Percentiles rank a stretch among this genome's conserved stretches.
Conservation (phyloP, 2,888 invertebrate species). For the Drosophila niveifrons region DNA sequence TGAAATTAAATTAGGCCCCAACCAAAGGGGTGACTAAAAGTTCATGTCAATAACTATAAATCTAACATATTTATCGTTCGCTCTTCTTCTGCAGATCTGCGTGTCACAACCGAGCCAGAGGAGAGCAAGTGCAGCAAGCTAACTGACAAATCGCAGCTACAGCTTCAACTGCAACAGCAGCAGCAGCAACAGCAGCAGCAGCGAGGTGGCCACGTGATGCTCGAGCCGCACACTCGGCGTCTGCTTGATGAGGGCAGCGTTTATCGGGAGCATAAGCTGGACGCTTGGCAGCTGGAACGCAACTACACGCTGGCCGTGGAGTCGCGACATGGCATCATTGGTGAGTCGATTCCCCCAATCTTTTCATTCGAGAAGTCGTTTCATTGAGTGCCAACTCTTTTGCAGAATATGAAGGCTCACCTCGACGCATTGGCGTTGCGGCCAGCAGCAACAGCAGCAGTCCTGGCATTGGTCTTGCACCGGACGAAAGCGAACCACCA, state of each 20-base stretch:
- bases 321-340: conserved; percentile 82
- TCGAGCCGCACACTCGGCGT: conserved; percentile 44
- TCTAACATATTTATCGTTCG: background rate
- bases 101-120: conserved; percentile 80
- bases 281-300: conserved; percentile 78
- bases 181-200: conserved; percentile 31
- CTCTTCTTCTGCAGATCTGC: too few relatives aligned
- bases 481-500: conserved; percentile 67
- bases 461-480: conserved; percentile 29
- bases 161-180: conserved; percentile 9
- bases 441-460: conserved; percentile 50
- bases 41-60: too few relatives aligned
- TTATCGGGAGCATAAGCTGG: conserved; percentile 66
- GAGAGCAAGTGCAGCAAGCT: conserved; percentile 37
- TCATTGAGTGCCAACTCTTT: background rate
- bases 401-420: conserved; percentile 69
- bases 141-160: conserved; percentile 13
- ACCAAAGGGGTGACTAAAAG: too few relatives aligned
- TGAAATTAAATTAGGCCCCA: too few relatives aligned
- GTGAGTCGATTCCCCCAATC: conserved; percentile 49
- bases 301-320: conserved; percentile 82
- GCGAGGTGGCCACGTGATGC: conserved; percentile 27
- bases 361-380: too few relatives aligned
- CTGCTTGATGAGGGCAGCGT: conserved; percentile 47
- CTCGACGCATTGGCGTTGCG: conserved; percentile 64